These are phyloP conservation scores for Drosophila recens DNA, from an alignment of 2,888 invertebrate genomes.

Conservation along the genomic window DNA sequence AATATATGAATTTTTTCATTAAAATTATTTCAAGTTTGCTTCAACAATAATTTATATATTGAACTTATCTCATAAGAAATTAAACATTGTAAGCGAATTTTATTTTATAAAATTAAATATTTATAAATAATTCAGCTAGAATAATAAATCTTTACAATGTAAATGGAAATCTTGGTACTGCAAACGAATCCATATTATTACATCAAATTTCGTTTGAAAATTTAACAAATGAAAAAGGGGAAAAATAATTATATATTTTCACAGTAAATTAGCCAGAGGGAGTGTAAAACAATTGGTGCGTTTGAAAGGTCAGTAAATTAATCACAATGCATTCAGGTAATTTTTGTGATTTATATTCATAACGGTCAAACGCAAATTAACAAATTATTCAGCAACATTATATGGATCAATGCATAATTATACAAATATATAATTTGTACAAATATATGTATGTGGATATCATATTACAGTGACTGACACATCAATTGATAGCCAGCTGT, in stretches of 20 bases:
- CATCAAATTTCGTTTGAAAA: not conserved
- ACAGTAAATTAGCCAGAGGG: constrained; percentile 27
- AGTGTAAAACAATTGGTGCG: constrained; percentile 28
- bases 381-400: constrained; percentile 32
- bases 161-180: not conserved
- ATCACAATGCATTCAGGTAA: constrained; percentile 6
- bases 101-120: too few species aligned
- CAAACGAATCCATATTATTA: not conserved
- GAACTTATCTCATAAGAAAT: too few species aligned
- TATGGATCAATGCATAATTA: constrained; percentile 27
- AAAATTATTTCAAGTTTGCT: too few species aligned
- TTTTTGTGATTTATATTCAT: constrained; percentile 41
- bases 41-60: too few species aligned
- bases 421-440: not conserved
- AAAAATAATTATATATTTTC: constrained; percentile 25
- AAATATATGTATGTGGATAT: constrained; percentile 1
- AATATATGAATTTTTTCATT: too few species aligned
- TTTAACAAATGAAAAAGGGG: not conserved
- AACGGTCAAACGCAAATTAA: constrained; percentile 20
- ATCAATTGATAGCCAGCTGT: constrained; percentile 21
- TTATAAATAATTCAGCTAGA: too few species aligned
- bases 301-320: constrained; percentile 29
- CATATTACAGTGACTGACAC: constrained; percentile 18
- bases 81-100: too few species aligned
- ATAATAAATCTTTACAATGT: not conserved